Base-by-base conservation (phyloP, 2,113 vertebrate species). In the Cyanoderma ruficeps region DNA sequence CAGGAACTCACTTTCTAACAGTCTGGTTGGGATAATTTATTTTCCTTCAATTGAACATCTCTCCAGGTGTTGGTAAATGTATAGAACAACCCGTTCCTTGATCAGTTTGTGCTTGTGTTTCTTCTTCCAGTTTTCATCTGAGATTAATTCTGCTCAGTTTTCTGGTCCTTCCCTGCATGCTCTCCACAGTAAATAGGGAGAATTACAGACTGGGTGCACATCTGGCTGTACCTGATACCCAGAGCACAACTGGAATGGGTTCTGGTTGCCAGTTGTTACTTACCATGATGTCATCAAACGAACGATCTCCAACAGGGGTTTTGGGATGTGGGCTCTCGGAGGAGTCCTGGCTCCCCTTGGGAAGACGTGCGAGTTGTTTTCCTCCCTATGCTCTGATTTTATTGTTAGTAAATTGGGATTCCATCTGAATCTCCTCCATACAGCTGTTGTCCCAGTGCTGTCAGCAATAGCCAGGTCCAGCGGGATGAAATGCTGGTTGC, bases 21-120 rank as follows among this genome's bases (percentile, higher is more conserved):
- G 41, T 71, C 78, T 96, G 84, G 75, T 92, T 97, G 97, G 97
- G 96, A 92, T 92, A 82, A 92, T 95, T 93, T 74, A 71, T 87
- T 93, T 89, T 55, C 10, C 55, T 64, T 69, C n/a, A 80, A 0
- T 9, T 86, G 33, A 35, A 46, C 6, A 2, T 70, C 22, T 90
- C 24, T 89, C n/a, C 28, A 60, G 31, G 21, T 74, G 24, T 17
- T 33, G 61, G 46, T 50, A 53, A 61, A 64, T 31, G 14, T 15
- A 19, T 1, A 6, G 28, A 52, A 63, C 3, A 1, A n/a, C 49
- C 64, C 46, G 31, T 21, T 70, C 69, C 61, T 65, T 46, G 42
- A 25, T 35, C 46, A n/a, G 19, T 31, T 65, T 55, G 39, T 77
- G 15, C 30, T 57, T 49, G 11, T 22, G 10, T 61, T 83, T 63